These are phyloP conservation scores for Chrysina gloriosa DNA, from an alignment of 2,888 invertebrate species.

Conservation along the genomic window DNA sequence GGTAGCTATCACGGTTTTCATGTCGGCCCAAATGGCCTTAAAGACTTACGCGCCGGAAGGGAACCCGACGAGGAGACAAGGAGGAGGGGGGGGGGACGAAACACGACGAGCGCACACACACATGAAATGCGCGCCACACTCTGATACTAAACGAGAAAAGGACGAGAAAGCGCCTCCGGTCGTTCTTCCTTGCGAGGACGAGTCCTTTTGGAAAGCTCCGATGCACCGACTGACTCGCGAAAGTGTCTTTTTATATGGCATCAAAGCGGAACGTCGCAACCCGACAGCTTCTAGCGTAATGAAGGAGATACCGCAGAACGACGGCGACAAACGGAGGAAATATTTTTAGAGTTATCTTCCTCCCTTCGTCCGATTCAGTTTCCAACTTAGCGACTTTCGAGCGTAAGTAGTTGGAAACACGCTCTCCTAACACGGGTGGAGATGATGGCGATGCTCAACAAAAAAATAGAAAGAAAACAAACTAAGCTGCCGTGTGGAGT, in stretches of 20 bases:
- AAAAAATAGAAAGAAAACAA: too few relatives aligned
- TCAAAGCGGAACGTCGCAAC: constrained; percentile 21
- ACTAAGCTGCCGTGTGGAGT: too few relatives aligned
- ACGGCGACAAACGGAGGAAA: constrained; percentile 7
- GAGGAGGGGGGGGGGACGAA: too few relatives aligned
- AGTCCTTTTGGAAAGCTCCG: too few relatives aligned
- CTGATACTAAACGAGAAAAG: too few relatives aligned
- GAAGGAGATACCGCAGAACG: constrained; percentile 22
- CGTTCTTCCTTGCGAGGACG: too few relatives aligned
- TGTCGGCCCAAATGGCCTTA: background rate
- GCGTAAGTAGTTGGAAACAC: background rate
- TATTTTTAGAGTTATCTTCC: constrained; percentile 17
- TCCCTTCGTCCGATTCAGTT: background rate
- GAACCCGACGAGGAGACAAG: too few relatives aligned
- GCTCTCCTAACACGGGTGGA: background rate
- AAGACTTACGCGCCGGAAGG: background rate
- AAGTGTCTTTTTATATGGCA: constrained; percentile 25
- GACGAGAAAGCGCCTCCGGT: too few relatives aligned
- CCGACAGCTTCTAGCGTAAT: constrained; percentile 4
- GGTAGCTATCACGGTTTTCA: background rate
- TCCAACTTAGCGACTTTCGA: background rate
- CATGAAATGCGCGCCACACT: too few relatives aligned
- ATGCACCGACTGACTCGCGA: background rate
- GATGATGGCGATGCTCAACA: too few relatives aligned
- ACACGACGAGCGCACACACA: too few relatives aligned